These are phyloP conservation scores for Hylia prasina DNA, from an alignment of 2,113 vertebrate species.

Conservation along the genomic window DNA sequence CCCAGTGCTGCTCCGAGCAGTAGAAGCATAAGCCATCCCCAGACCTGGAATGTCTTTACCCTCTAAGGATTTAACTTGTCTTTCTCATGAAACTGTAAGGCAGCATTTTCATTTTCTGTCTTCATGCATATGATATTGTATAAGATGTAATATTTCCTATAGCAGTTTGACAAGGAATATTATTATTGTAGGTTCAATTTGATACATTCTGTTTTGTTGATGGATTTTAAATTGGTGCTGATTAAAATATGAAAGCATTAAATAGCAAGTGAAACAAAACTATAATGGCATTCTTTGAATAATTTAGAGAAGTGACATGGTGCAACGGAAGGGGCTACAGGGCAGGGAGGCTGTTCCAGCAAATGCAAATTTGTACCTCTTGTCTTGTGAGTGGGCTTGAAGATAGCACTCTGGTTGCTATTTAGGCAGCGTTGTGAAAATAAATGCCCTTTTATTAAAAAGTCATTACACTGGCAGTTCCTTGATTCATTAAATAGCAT, in stretches of 20 bases:
- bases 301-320: not conserved
- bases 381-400: not conserved
- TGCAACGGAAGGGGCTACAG: not conserved
- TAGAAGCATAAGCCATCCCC: not conserved
- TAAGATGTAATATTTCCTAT: not conserved
- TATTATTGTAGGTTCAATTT: not conserved
- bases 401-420: not conserved
- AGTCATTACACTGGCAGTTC: not conserved
- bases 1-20: constrained; percentile 2
- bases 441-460: not conserved
- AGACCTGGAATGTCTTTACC: not conserved
- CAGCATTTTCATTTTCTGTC: not conserved
- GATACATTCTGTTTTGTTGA: not conserved
- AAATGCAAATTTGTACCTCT: not conserved
- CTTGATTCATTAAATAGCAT: not conserved
- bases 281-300: not conserved
- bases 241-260: not conserved
- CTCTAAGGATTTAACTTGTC: not conserved
- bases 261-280: not conserved
- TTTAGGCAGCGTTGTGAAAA: not conserved
- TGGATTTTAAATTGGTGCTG: not conserved
- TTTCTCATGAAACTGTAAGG: not conserved
- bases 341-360: not conserved
- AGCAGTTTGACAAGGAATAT: not conserved
- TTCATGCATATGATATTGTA: not conserved